Base-by-base conservation (phyloP, 2,797 vertebrate genomes). In the Cyprinella venusta region DNA sequence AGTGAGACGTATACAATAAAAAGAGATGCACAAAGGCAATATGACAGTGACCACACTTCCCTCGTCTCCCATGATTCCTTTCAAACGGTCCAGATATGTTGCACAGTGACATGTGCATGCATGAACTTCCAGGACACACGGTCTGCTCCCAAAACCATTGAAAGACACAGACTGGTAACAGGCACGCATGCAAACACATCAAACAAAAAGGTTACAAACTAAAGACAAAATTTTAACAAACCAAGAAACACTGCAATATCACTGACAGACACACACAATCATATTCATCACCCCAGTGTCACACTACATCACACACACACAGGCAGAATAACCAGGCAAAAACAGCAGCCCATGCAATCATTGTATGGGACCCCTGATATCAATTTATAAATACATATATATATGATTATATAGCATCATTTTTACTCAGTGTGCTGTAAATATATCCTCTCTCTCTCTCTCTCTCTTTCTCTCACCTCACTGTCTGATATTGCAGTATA, bases 341-440 rank as follows among this genome's bases (percentile, higher is more conserved):
- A 89, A 84, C 64, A 92, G 91, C 89, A 90, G 89, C 91, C 77
- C 90, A 88, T 85, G 78, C 86, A 89, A 88, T 52, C 87, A 90
- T 85, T 88, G 89, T 87, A 63, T 90, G 89, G 88, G 88, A 89
- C 90, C 92, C 76, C 91, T 88, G 90, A 86, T 93, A 94, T 93
- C 94, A 90, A 93, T 92, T 92, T 94, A 92, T 91, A 92, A 88
- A 91, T 90, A 87, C 87, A 81, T 92, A 94, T 93, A 95, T 93
- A 94, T 93, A 94, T 90, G 93, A 93, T 91, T 94, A 93, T 94
- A 94, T 94, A 93, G 93, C 92, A 92, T 94, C 93, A 91, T 95
- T 94, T 95, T 93, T 94, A 94, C 93, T 92, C 89, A 90, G 92
- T 95, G 94, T 95, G 92, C 91, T 95, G 94, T 95, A 95, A 94